These are phyloP conservation scores for Naso thynnoides DNA, from an alignment of 2,797 vertebrate genomes.

Conservation along the genomic window DNA sequence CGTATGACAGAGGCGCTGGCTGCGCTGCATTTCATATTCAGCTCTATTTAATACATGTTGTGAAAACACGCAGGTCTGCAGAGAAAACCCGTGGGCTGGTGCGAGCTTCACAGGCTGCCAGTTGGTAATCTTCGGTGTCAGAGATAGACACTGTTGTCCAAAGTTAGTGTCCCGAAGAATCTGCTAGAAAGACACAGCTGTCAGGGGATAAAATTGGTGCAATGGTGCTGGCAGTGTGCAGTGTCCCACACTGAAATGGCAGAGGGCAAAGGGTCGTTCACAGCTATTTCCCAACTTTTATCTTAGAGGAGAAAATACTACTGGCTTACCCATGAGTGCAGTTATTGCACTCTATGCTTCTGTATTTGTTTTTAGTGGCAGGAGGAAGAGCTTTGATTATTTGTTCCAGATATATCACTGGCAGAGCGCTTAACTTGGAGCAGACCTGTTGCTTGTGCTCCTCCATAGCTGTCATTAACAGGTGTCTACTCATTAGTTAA, in stretches of 20 bases:
- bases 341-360: background rate
- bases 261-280: slow-evolving; percentile 84
- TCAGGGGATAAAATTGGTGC: slow-evolving; percentile 87
- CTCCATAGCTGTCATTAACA: slow-evolving; percentile 44
- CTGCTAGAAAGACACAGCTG: slow-evolving; percentile 87
- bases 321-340: slow-evolving; percentile 16
- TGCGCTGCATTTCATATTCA: slow-evolving; percentile 21
- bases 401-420: slow-evolving; percentile 14
- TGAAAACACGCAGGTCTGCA: slow-evolving; percentile 39
- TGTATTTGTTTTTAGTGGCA: background rate
- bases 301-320: slow-evolving; percentile 6
- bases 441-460: slow-evolving; percentile 66
- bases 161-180: slow-evolving; percentile 87
- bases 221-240: slow-evolving; percentile 71
- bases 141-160: slow-evolving; percentile 82
- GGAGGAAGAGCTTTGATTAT: background rate
- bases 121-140: slow-evolving; percentile 75
- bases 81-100: slow-evolving; percentile 48
- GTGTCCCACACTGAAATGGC: slow-evolving; percentile 75
- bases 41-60: slow-evolving; percentile 13
- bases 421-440: slow-evolving; percentile 28
- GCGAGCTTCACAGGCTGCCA: slow-evolving; percentile 64
- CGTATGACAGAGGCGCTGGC: slow-evolving; percentile 27
- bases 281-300: slow-evolving; percentile 60
- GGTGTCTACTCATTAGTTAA: slow-evolving; percentile 26